phyloP scores from a whole-genome alignment of 2,888 invertebrate genomes.

The Nomada fabriciana region DNA sequence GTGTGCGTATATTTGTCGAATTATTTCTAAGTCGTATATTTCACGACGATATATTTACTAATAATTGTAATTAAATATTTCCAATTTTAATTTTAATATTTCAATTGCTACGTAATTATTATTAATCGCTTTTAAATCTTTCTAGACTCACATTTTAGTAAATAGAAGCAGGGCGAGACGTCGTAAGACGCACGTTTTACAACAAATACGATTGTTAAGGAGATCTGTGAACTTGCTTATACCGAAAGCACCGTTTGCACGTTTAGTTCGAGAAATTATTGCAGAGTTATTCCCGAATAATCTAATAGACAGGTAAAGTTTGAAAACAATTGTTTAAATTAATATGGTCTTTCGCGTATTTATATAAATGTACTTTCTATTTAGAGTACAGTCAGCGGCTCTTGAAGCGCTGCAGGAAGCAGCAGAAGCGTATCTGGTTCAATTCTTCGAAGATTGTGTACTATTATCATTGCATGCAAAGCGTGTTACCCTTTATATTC shows the following conservation, averaged over 20 bases:
- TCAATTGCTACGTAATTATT: background rate
- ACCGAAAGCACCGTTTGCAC: constrained; percentile 84
- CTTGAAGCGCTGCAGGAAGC: constrained; percentile 85
- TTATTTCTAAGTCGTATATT: background rate
- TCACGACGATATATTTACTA: background rate
- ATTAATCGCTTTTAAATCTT: background rate
- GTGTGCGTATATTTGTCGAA: constrained; percentile 2
- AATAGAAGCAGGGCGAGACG: background rate
- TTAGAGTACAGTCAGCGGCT: constrained; percentile 82
- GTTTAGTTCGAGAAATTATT: constrained; percentile 84
- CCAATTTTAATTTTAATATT: background rate
- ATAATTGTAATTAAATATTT: background rate
- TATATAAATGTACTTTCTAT: background rate
- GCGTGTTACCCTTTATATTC: constrained; percentile 84
- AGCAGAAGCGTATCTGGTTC: constrained; percentile 85
- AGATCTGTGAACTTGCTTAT: constrained; percentile 79
- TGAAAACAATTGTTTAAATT: background rate
- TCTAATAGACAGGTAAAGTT: constrained; percentile 67
- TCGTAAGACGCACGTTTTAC: constrained; percentile 45
- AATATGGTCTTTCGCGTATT: too few relatives aligned
- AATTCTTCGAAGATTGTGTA: constrained; percentile 85
- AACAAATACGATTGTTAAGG: constrained; percentile 79
- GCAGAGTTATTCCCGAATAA: constrained; percentile 68
- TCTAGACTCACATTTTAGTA: constrained; percentile 40
- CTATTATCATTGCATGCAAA: constrained; percentile 84